These are phyloP conservation scores for Megamerina dolium DNA, from an alignment of 2,888 invertebrate species.

Conservation along the genomic window DNA sequence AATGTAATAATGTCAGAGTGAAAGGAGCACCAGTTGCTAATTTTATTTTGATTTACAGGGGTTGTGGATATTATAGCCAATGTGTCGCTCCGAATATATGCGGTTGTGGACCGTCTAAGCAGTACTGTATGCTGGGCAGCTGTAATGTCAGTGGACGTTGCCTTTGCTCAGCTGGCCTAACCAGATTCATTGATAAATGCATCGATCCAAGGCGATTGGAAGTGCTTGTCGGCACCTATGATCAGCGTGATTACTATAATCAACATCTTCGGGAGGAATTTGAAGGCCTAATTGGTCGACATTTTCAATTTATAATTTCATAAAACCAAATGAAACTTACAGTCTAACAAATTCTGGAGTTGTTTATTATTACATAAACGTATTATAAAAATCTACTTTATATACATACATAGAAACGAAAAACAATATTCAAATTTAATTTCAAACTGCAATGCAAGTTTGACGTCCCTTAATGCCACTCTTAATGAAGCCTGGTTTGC, in stretches of 20 bases:
- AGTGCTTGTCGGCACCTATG: conserved; percentile 21
- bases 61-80: conserved; percentile 38
- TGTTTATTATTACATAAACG: too few species aligned
- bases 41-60: conserved; percentile 25
- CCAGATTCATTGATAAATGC: conserved; percentile 36
- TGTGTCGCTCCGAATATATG: conserved; percentile 42
- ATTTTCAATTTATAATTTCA: conserved; percentile 25
- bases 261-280: conserved; percentile 34
- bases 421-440: background rate
- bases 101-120: conserved; percentile 37
- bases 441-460: conserved; percentile 51
- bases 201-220: conserved; percentile 20
- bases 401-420: background rate
- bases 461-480: conserved; percentile 52
- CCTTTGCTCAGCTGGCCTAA: conserved; percentile 28
- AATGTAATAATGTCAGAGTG: too few species aligned
- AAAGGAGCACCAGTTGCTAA: too few species aligned
- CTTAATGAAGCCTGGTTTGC: conserved; percentile 59
- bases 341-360: background rate
- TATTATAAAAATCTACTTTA: background rate
- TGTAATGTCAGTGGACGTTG: conserved; percentile 35
- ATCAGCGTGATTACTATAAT: conserved; percentile 25
- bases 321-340: background rate
- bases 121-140: conserved; percentile 30
- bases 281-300: conserved; percentile 34